Conservation (phyloP, 2,888 invertebrate species). For the Sarcophaga variegata region DNA sequence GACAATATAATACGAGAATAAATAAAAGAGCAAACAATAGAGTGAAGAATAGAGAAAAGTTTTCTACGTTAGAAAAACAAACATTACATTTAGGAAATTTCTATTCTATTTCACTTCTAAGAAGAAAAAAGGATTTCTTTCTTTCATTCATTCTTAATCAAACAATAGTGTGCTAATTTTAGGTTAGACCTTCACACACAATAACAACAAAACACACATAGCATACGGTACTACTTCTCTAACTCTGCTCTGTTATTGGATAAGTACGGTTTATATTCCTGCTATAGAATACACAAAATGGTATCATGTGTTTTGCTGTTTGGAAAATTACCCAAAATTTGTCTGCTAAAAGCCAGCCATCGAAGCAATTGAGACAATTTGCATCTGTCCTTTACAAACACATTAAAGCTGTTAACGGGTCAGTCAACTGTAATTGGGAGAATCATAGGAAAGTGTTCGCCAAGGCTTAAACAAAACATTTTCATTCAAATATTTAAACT, state of each 20-base stretch:
- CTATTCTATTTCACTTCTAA: too few species aligned
- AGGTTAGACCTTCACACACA: background rate
- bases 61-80: conserved; percentile 15
- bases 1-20: background rate
- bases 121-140: too few species aligned
- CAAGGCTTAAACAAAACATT: too few species aligned
- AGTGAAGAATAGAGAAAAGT: background rate
- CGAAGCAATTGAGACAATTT: background rate
- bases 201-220: background rate
- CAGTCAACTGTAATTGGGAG: background rate
- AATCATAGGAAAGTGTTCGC: background rate
- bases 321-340: too few species aligned
- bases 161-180: conserved; percentile 20
- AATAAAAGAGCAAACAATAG: conserved; percentile 18
- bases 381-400: background rate
- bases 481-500: too few species aligned
- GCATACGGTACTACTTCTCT: too few species aligned
- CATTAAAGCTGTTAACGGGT: background rate
- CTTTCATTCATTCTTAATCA: background rate
- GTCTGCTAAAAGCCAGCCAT: too few species aligned
- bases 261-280: too few species aligned
- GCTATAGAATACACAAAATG: too few species aligned
- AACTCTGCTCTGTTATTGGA: too few species aligned
- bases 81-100: background rate
- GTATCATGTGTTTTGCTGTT: too few species aligned